Conservation (phyloP, 1,140 invertebrate genomes). For the Sycophaga agraensis region DNA sequence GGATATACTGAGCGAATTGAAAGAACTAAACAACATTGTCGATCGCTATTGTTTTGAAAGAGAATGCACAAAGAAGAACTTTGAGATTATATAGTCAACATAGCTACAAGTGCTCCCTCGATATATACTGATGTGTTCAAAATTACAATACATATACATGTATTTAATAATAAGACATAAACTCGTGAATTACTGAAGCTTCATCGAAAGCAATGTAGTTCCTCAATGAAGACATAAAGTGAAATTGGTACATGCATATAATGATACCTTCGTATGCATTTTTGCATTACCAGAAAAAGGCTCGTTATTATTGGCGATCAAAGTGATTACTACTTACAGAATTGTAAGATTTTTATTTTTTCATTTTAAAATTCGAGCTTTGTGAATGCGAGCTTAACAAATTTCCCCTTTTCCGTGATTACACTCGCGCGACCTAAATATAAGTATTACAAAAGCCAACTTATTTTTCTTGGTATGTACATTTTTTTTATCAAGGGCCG, state of each 20-base stretch:
- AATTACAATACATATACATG: slow-evolving; percentile 8
- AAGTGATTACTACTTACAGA: background rate
- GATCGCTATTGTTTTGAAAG: slow-evolving; percentile 20
- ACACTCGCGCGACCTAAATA: too few relatives aligned
- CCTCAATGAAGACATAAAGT: slow-evolving; percentile 21
- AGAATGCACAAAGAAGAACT: slow-evolving; percentile 14
- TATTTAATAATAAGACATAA: background rate
- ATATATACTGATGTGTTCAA: background rate
- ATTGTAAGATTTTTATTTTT: background rate
- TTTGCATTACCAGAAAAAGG: background rate
- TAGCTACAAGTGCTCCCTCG: background rate
- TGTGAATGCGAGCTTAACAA: background rate
- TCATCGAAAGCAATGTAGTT: slow-evolving; percentile 6
- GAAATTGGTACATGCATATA: slow-evolving; percentile 6
- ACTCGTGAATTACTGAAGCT: slow-evolving; percentile 2
- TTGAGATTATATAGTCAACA: background rate
- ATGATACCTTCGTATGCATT: slow-evolving; percentile 7
- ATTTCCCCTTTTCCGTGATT: too few relatives aligned
- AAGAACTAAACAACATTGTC: slow-evolving; percentile 14
- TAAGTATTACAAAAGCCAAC: background rate
- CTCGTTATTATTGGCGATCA: background rate
- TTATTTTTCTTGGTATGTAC: too few relatives aligned
- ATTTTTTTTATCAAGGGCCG: too few relatives aligned
- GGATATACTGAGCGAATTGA: slow-evolving; percentile 16
- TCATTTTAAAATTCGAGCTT: background rate